A percentile compares a stretch with the other conserved stretches of the same genome.
Conservation (phyloP, 2,888 invertebrate species). For the Nemotelus nigrinus region DNA sequence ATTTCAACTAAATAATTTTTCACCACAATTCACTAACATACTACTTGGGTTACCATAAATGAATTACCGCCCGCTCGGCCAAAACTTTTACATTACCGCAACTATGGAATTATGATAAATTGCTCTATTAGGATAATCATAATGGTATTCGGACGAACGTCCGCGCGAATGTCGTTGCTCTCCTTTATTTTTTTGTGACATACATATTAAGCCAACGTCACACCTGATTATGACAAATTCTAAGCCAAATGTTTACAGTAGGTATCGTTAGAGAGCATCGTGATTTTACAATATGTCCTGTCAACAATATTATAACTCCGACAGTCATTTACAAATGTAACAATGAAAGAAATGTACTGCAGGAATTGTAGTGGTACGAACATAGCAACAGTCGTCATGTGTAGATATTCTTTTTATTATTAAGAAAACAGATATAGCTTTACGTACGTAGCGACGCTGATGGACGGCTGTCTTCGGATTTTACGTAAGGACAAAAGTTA, state of each 20-base stretch:
- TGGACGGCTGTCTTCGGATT: no score
- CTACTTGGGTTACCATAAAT: background rate
- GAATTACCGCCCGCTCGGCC: background rate
- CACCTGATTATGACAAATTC: constrained; percentile 30
- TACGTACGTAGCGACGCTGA: no score
- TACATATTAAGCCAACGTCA: constrained; percentile 16
- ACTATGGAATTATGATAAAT: constrained; percentile 43
- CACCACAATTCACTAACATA: constrained; percentile 9
- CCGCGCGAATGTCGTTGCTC: no score
- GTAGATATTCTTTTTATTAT: no score
- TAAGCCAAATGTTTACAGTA: background rate
- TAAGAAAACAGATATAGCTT: no score
- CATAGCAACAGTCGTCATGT: no score
- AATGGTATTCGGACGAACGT: background rate
- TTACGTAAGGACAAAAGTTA: no score
- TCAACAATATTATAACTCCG: no score
- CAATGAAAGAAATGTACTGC: background rate
- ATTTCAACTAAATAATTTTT: constrained; percentile 11
- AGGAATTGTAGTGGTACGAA: background rate
- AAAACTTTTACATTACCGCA: constrained; percentile 7
- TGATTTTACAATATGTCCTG: no score
- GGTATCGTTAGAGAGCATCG: background rate
- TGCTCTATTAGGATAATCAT: constrained; percentile 43
- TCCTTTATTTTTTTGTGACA: no score
- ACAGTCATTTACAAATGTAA: background rate